Conservation (phyloP, 2,113 vertebrate species). For the Romanogobio albipinnatus region DNA sequence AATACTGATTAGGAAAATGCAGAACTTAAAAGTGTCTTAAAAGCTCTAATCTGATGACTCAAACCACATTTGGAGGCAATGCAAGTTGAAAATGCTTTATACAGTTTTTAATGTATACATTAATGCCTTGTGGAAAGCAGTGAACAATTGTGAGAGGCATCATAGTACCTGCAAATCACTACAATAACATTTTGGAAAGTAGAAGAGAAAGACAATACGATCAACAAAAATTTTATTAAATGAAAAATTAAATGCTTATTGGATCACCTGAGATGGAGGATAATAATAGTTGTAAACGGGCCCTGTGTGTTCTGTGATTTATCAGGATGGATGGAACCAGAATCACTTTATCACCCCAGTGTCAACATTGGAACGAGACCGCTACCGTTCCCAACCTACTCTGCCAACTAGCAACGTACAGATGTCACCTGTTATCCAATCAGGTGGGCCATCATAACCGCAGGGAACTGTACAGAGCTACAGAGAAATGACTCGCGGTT, state of each 20-base stretch:
- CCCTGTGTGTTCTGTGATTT: conserved; percentile 45
- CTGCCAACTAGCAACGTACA: conserved; percentile 92
- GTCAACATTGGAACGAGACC: conserved; percentile 92
- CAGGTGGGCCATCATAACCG: conserved; percentile 78
- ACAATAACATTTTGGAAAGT: neutral
- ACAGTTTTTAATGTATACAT: neutral
- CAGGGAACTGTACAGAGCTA: neutral
- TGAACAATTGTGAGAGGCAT: too few species aligned
- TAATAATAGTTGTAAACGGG: neutral
- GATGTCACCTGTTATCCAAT: conserved; percentile 94
- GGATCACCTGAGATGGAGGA: neutral
- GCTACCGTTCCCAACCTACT: conserved; percentile 95
- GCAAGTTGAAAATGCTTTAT: too few species aligned
- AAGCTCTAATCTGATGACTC: too few species aligned
- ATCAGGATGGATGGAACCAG: conserved; percentile 97
- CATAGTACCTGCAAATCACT: neutral
- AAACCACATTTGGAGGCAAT: too few species aligned
- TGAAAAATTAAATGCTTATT: neutral
- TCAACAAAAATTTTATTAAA: neutral
- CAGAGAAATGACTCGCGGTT: neutral
- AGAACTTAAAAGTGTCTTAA: too few species aligned
- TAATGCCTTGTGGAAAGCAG: neutral
- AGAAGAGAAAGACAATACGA: neutral
- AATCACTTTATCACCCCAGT: conserved; percentile 97
- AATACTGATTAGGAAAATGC: too few species aligned